Conservation (phyloP, 2,797 vertebrate species). For the Parambassis ranga region DNA sequence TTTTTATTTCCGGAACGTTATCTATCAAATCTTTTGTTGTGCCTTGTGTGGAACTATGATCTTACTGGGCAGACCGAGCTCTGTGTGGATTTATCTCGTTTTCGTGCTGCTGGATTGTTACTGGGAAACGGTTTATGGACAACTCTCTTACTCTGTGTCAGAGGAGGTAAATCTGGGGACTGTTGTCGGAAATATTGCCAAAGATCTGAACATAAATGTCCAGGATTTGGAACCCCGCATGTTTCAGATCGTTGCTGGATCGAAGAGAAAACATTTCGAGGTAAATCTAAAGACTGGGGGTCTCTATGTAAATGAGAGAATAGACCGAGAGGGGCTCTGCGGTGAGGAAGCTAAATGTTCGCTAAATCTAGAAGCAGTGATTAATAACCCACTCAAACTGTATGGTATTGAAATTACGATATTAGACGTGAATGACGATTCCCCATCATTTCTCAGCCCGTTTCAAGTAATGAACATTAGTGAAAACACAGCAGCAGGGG, state of each 20-base stretch:
- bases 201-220: slow-evolving; percentile 82
- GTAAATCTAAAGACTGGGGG: slow-evolving; percentile 60
- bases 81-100: slow-evolving; percentile 53
- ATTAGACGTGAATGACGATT: slow-evolving; percentile 69
- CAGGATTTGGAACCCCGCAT: slow-evolving; percentile 79
- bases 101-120: slow-evolving; percentile 53
- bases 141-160: slow-evolving; percentile 80
- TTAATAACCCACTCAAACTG: slow-evolving; percentile 73
- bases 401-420: slow-evolving; percentile 66
- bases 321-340: slow-evolving; percentile 70
- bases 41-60: slow-evolving; percentile 57
- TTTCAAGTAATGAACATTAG: slow-evolving; percentile 28
- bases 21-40: too few relatives aligned
- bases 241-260: slow-evolving; percentile 80
- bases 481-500: slow-evolving; percentile 56
- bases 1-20: too few relatives aligned
- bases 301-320: slow-evolving; percentile 49
- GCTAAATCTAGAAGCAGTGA: slow-evolving; percentile 74
- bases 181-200: slow-evolving; percentile 85
- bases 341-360: slow-evolving; percentile 47
- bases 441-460: background rate
- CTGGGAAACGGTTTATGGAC: slow-evolving; percentile 36
- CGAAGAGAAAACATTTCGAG: slow-evolving; percentile 72
- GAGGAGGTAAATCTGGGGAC: slow-evolving; percentile 85
- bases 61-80: slow-evolving; percentile 40